Base-by-base conservation (phyloP, 1,140 invertebrate genomes). In the Drosophila melanica region DNA sequence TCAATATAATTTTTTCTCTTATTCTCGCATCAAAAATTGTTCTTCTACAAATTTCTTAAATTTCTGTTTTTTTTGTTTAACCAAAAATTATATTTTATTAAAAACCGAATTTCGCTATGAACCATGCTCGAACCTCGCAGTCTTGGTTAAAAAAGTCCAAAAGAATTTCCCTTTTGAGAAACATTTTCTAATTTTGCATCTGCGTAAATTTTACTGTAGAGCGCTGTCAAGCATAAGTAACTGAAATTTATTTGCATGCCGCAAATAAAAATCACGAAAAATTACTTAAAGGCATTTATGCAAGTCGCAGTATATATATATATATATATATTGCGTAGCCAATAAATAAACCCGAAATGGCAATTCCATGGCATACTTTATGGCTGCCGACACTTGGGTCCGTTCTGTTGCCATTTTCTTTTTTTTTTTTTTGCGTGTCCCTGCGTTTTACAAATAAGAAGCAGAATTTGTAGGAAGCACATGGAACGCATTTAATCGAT, bases 321-420 rank as follows among this genome's bases (percentile, higher is more conserved):
- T 12, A 18, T 33, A 51, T 23, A 55, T 41, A 63, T 72, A 71
- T 59, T 48, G 54, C 62, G 70, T 55, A 14, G 68, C 41, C 68
- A 66, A 75, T 72, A 65, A 75, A 75, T 72, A 72, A 62, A 62
- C 27, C 30, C 42, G 57, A 30, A 37, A 50, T 62, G 68, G 39
- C 75, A 77, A 55, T 77, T 75, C 41, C 30, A 35, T 75, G 65
- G 47, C 65, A 54, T 55, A 77, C 65, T 69, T 70, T 77, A 77
- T 70, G 66, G 65, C 47, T 65, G 65, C 20, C 42, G 70, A 59
- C 74, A 73, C 33, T 73, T 73, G 72, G 67, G 59, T 18, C 18
- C 65, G 8, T 9, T 11, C 20, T 39, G 35, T 12, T n/a, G 2
- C 30, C 8, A 20, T 35, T 44, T 14, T 30, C 20, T 50, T 55